Evolutionary conservation across 2,113 vertebrate genomes (phyloP), one percentile per base, ranked within the genome.

Genomic region (Paratilapia polleni): DNA sequence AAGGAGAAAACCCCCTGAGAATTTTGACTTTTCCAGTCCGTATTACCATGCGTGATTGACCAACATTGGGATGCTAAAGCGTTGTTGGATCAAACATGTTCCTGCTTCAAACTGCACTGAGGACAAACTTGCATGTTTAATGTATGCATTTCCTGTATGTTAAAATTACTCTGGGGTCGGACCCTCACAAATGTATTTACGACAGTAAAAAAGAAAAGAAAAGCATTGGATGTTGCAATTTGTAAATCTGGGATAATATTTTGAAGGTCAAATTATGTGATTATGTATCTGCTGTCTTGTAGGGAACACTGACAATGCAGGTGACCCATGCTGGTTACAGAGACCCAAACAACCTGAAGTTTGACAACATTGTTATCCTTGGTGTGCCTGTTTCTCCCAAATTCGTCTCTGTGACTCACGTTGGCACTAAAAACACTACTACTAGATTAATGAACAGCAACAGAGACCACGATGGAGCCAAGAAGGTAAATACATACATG

Each of bases 341-440:
- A 0, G 96, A 98, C 83, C 95, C 97, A 84, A 96, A 96, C 78
- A 91, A 94, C 12, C 88, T 98, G 81, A 91, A 19, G 22, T 98
- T 99, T 95, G 94, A 97, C 64, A 94, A 96, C 83, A 96, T 99
- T 52, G 97, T 94, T 58, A 49, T 99, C n/a, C 38, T 98, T 43
- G 98, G 98, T 19, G n/a, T 96, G 2, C 14, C 49, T 0, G 1
- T 5, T 1, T 15, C 59, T 49, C 95, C 96, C 1, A 2, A 0
- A 0, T 0, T 1, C 0, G 82, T 97, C 47, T 75, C 2, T 34
- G 92, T 97, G 15, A 88, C 78, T 64, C 75, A 84, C 2, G 14
- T 78, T 22, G 6, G 1, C 13, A 24, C 8, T 12, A 56, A 38
- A 19, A 17, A 24, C 34, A 1, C 8, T 0, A 26, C 4, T 11